Evolutionary conservation across 2,113 vertebrate species (phyloP).

Genomic region (Mastomys natalensis): DNA sequence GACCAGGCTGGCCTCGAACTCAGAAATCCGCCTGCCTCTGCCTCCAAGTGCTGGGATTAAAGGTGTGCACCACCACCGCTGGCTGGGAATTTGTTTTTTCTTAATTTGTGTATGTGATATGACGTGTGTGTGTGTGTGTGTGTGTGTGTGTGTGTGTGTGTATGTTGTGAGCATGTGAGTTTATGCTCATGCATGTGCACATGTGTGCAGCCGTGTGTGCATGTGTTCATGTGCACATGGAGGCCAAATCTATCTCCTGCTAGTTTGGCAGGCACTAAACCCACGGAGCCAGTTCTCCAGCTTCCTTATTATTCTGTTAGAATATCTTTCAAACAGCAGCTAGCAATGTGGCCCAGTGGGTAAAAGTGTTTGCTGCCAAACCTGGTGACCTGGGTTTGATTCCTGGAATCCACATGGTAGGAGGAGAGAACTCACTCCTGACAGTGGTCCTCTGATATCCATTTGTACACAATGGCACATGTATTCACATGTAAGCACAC

Average conservation of each 20-base stretch:
- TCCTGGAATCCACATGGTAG: not conserved
- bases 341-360: not conserved
- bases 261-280: not conserved
- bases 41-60: too few species aligned
- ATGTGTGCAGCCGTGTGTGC: not conserved
- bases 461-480: not conserved
- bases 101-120: too few species aligned
- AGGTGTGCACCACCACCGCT: too few species aligned
- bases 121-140: not conserved
- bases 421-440: not conserved
- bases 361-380: not conserved
- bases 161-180: not conserved
- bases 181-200: not conserved
- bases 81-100: too few species aligned
- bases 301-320: not conserved
- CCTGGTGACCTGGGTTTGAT: not conserved
- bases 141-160: too few species aligned
- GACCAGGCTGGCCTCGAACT: too few species aligned
- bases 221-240: not conserved
- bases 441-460: not conserved
- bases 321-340: not conserved
- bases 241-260: not conserved
- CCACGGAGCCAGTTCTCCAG: not conserved
- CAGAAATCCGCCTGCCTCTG: too few species aligned
- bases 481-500: not conserved